Evolutionary conservation across 2,113 vertebrate genomes (phyloP).

Genomic region (Himantopus leucocephalus): DNA sequence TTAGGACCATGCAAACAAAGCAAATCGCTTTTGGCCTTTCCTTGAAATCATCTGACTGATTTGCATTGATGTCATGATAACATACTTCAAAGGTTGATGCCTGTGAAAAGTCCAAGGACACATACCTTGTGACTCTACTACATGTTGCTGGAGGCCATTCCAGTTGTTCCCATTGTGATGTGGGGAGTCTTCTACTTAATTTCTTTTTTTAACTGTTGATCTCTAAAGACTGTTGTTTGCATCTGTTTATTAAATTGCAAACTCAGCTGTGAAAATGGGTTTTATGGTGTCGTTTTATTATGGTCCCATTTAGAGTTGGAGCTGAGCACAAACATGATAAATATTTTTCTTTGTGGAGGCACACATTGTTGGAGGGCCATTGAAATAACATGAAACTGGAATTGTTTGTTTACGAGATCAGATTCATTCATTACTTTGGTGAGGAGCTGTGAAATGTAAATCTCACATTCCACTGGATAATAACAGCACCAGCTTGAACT

Average conservation of each 20-base stretch:
- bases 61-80: conserved; percentile 2
- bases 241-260: conserved; percentile 77
- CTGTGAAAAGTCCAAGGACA: conserved; percentile 20
- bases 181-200: conserved; percentile 52
- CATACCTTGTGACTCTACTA: neutral
- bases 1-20: neutral
- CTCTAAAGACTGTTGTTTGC: conserved; percentile 69
- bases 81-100: neutral
- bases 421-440: conserved; percentile 74
- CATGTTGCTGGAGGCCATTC: conserved; percentile 30
- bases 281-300: conserved; percentile 73
- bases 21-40: neutral
- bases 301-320: conserved; percentile 51
- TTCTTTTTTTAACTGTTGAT: conserved; percentile 76
- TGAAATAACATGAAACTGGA: conserved; percentile 68
- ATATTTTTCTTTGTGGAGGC: conserved; percentile 75
- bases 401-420: conserved; percentile 75
- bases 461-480: conserved; percentile 75
- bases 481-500: conserved; percentile 72
- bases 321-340: conserved; percentile 70
- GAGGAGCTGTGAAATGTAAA: conserved; percentile 80
- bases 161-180: conserved; percentile 16
- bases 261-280: conserved; percentile 77
- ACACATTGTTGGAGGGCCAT: conserved; percentile 63
- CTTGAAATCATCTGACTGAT: conserved; percentile 10